phyloP scores from a whole-genome alignment of 2,888 invertebrate genomes.

The Rotaria socialis region DNA sequence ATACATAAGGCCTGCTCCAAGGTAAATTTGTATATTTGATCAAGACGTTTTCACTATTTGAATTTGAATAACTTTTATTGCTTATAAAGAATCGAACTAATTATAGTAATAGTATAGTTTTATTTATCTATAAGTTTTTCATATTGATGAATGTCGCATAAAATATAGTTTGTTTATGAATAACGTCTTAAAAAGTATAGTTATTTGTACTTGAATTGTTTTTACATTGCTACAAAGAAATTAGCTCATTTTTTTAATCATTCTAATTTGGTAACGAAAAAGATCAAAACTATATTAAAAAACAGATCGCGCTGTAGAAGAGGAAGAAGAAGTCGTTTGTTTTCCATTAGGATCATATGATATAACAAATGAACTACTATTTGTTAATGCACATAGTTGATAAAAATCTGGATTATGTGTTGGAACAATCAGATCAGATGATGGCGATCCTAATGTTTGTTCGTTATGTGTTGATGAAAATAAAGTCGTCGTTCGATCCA shows the following conservation, averaged over 20 bases:
- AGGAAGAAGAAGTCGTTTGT: neutral
- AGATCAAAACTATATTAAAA: neutral
- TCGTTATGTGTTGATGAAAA: neutral
- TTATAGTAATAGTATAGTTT: too few species aligned
- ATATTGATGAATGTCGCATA: too few species aligned
- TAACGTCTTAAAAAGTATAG: neutral
- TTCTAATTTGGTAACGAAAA: neutral
- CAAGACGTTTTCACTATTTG: too few species aligned
- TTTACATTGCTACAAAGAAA: neutral
- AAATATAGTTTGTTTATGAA: too few species aligned
- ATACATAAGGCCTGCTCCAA: neutral
- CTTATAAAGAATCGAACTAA: too few species aligned
- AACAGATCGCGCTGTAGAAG: neutral
- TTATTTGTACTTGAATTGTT: neutral
- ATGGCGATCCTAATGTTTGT: neutral
- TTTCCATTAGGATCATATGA: neutral
- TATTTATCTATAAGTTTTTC: too few species aligned
- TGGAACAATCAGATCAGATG: neutral
- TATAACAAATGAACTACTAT: constrained; percentile 16
- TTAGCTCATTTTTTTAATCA: neutral
- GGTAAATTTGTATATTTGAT: neutral
- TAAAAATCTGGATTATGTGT: constrained; percentile 27
- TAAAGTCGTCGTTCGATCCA: neutral
- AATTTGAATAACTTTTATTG: too few species aligned
- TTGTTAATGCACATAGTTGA: constrained; percentile 36